A percentile compares a stretch with the other conserved stretches of the same genome.
phyloP scores from a whole-genome alignment of 2,113 vertebrate genomes.

The Hystrix brachyura region DNA sequence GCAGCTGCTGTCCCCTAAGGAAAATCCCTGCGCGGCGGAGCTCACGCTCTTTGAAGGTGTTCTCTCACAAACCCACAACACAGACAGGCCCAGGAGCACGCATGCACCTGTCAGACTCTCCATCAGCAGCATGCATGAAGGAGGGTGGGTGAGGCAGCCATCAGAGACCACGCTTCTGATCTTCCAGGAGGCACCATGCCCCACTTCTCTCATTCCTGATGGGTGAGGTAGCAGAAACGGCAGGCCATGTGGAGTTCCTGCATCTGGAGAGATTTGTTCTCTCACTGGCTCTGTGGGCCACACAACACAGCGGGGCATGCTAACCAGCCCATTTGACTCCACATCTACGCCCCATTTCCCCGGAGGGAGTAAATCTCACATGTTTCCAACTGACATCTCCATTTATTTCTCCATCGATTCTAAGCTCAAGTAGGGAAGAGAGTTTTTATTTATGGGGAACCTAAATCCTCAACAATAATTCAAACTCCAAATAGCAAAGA shows the following conservation, averaged over 20 bases:
- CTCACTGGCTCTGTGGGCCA: neutral
- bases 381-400: neutral
- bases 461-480: neutral
- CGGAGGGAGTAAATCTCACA: rapidly evolving
- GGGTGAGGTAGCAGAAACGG: neutral
- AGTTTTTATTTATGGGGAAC: neutral
- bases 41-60: rapidly evolving
- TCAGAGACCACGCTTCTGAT: no score
- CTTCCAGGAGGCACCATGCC: neutral
- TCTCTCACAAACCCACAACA: rapidly evolving
- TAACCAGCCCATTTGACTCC: rapidly evolving
- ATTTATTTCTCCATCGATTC: neutral
- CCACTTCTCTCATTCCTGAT: neutral
- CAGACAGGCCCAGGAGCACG: rapidly evolving
- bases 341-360: neutral
- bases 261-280: neutral
- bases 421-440: neutral
- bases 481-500: neutral
- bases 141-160: no score
- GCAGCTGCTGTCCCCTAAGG: neutral
- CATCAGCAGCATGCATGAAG: no score
- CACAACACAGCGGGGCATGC: rapidly evolving
- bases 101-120: no score
- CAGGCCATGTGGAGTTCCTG: rapidly evolving
- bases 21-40: neutral